phyloP scores from a whole-genome alignment of 2,888 invertebrate genomes.

The Cancer borealis region DNA sequence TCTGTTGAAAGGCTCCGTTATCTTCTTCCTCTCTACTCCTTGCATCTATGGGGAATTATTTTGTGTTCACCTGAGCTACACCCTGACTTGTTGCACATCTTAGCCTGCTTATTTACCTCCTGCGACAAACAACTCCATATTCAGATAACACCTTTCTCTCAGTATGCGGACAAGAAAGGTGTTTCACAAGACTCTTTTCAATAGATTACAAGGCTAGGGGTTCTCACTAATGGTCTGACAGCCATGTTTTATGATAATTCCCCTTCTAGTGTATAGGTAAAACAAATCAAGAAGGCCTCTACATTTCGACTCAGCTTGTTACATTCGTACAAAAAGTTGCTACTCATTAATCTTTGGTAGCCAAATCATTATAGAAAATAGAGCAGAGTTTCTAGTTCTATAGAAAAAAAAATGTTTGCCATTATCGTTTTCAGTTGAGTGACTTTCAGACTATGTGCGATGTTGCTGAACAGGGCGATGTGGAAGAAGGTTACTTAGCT shows the following conservation, averaged over 20 bases:
- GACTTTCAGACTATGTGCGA: background rate
- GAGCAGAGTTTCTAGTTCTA: background rate
- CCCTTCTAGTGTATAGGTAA: background rate
- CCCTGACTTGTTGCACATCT: background rate
- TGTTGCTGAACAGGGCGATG: background rate
- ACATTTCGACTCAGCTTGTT: background rate
- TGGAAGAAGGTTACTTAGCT: background rate
- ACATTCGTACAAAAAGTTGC: background rate
- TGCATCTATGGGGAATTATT: background rate
- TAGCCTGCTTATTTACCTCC: background rate
- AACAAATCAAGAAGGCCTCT: background rate
- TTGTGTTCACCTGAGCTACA: background rate
- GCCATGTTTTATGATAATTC: constrained; percentile 2
- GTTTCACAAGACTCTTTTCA: background rate
- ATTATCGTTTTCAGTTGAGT: background rate
- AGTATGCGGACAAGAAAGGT: background rate
- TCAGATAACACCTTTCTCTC: constrained; percentile 5
- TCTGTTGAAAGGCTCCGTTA: background rate
- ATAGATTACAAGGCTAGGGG: background rate
- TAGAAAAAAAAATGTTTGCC: background rate
- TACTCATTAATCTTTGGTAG: background rate
- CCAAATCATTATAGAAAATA: background rate
- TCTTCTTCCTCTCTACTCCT: background rate
- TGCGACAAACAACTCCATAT: background rate
- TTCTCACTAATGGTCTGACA: background rate